phyloP scores from a whole-genome alignment of 2,888 invertebrate species.

The Elmis aenea region DNA sequence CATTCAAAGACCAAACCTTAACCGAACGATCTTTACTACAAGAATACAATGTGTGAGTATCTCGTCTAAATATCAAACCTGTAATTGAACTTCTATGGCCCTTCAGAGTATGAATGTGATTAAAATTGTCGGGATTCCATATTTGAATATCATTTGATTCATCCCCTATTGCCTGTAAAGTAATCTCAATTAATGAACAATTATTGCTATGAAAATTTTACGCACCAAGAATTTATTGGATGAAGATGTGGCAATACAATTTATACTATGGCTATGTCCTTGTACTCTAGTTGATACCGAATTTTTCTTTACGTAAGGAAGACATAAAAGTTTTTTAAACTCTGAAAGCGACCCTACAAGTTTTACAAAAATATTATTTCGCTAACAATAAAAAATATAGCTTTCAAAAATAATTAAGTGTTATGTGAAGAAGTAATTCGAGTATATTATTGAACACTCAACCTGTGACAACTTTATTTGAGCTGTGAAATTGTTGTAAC shows the following conservation, averaged over 20 bases:
- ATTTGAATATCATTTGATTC: slow-evolving; percentile 67
- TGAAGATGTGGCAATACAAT: slow-evolving; percentile 66
- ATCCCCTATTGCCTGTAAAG: slow-evolving; percentile 64
- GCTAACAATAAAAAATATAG: no score
- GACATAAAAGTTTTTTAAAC: slow-evolving; percentile 56
- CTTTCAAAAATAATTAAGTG: no score
- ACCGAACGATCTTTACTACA: slow-evolving; percentile 74
- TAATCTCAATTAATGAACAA: no score
- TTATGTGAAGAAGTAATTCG: no score
- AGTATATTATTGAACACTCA: no score
- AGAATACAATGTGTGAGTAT: slow-evolving; percentile 80
- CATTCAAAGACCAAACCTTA: slow-evolving; percentile 93
- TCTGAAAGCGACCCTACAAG: slow-evolving; percentile 55
- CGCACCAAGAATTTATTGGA: slow-evolving; percentile 78
- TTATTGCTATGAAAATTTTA: slow-evolving; percentile 22
- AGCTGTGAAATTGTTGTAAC: no score
- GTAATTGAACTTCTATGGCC: slow-evolving; percentile 72
- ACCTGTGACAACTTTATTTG: no score
- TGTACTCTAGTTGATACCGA: slow-evolving; percentile 26
- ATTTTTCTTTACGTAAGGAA: slow-evolving; percentile 46
- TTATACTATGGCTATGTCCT: slow-evolving; percentile 48
- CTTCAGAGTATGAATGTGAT: slow-evolving; percentile 72
- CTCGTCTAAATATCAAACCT: slow-evolving; percentile 78
- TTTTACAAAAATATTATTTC: no score
- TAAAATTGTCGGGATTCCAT: slow-evolving; percentile 75